Base-by-base conservation (phyloP, 2,797 vertebrate genomes). In the Karalla daura region DNA sequence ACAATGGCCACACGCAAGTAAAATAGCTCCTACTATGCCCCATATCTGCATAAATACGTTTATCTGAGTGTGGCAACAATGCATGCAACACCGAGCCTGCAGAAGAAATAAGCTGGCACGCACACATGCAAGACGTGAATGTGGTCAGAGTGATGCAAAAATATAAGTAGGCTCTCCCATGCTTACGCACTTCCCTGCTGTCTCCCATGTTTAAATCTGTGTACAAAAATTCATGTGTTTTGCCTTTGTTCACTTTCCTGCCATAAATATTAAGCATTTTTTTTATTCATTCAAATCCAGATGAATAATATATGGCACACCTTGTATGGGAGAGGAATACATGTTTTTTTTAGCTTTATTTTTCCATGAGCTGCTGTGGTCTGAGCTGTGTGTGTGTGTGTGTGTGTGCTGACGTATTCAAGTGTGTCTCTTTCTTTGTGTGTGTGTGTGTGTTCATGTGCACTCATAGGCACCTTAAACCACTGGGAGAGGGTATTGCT, bases 291-390 rank as follows among this genome's bases (percentile, higher is more conserved):
- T 86, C 63, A 74, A 78, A 84, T 70, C 63, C 18, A 7, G 55
- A 84, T 85, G 67, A 89, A 84, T 88, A 80, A 88, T 84, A 85
- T 63, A 84, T 77, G 27, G 33, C 64, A 70, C 51, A 83, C 61
- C 56, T 71, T 75, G 67, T 70, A 70, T 76, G 58, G 45, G 56
- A 53, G 59, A 70, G 10, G 35, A 81, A 68, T 43, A 71, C 37
- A 76, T 66, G 24, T 2, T 63, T 74, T 55, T 77, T 35, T 46
- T 63, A 58, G 20, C 39, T 24, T 61, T 17, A 44, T 67, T 74
- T 30, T 80, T 59, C 58, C 30, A 54, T 59, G 44, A 66, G 52
- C 39, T 21, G 17, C 41, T 20, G 7, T 11, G 39, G 30, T 23
- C 24, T 39, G 17, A 15, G 20, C 46, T 45, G 30, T 8, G 52